phyloP scores from a whole-genome alignment of 2,888 invertebrate genomes.

The Stenolophus ochropezus region DNA sequence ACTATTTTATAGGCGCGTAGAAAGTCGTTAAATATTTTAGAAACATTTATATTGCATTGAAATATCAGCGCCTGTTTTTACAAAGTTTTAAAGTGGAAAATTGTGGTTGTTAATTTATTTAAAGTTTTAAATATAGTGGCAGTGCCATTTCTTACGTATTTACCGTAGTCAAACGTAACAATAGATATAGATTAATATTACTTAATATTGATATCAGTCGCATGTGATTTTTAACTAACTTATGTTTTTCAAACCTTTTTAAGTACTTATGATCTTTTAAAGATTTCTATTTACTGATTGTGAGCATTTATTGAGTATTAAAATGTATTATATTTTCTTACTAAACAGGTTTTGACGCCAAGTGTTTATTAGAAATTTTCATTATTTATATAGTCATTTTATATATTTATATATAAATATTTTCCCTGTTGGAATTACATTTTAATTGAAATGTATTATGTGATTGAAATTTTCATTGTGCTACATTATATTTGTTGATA shows the following conservation, averaged over 20 bases:
- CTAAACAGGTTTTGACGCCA: constrained; percentile 39
- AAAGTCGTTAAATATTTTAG: constrained; percentile 6
- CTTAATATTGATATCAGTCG: constrained; percentile 27
- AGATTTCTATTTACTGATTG: constrained; percentile 25
- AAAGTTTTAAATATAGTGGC: constrained; percentile 40
- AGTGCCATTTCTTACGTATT: constrained; percentile 43
- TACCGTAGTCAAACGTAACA: constrained; percentile 3
- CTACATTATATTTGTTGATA: constrained; percentile 44
- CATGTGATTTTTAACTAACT: constrained; percentile 38
- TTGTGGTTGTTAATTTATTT: constrained; percentile 34
- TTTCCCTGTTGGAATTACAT: constrained; percentile 6
- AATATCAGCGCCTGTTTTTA: constrained; percentile 20
- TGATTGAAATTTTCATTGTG: constrained; percentile 31
- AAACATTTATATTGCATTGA: not conserved
- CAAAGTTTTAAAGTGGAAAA: not conserved
- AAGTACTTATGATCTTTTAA: constrained; percentile 35
- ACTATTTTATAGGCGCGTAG: constrained; percentile 8
- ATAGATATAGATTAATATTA: constrained; percentile 10
- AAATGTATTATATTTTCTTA: constrained; percentile 37
- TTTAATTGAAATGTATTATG: constrained; percentile 15
- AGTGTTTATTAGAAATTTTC: constrained; percentile 19
- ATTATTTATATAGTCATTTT: constrained; percentile 45
- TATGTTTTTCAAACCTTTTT: constrained; percentile 1
- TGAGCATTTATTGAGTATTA: constrained; percentile 34
- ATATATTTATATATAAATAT: constrained; percentile 45